Percentiles rank a stretch among this genome's conserved stretches.
Evolutionary conservation across 2,113 vertebrate species (phyloP).

Genomic region (Bagarius yarrelli): DNA sequence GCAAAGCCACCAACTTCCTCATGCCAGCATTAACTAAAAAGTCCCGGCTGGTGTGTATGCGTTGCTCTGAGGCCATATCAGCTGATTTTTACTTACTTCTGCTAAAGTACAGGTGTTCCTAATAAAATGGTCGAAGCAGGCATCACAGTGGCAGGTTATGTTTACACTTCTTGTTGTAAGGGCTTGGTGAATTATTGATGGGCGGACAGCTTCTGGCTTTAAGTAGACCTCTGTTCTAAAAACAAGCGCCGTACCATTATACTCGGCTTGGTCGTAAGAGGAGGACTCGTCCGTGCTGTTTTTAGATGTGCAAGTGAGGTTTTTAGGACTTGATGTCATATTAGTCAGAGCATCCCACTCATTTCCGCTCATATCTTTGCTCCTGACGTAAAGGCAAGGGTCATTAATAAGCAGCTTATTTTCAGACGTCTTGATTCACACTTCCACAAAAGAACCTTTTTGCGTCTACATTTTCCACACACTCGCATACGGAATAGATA

Average conservation of each 20-base stretch:
- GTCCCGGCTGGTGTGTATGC: not conserved
- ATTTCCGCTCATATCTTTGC: slow-evolving; percentile 1
- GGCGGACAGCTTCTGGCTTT: slow-evolving; percentile 16
- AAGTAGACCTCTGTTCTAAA: slow-evolving; percentile 9
- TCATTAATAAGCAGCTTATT: slow-evolving; percentile 1
- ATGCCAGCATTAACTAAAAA: not conserved
- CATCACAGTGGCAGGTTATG: slow-evolving; percentile 23
- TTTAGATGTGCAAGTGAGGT: slow-evolving; percentile 15
- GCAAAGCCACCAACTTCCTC: not conserved
- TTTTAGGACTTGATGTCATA: not conserved
- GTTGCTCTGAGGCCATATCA: not conserved
- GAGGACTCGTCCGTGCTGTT: slow-evolving; percentile 4
- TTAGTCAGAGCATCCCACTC: slow-evolving; percentile 17
- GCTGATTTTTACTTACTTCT: not conserved
- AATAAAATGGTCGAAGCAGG: not conserved
- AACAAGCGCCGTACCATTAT: slow-evolving; percentile 15
- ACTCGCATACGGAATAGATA: not conserved
- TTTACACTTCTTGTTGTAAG: slow-evolving; percentile 13
- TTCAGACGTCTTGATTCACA: not conserved
- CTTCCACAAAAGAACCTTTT: not conserved
- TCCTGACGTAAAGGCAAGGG: not conserved
- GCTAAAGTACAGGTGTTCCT: not conserved
- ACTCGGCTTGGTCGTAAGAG: not conserved
- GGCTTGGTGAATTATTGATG: slow-evolving; percentile 44
- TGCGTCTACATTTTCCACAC: not conserved